Base-by-base conservation (phyloP, 2,113 vertebrate species). In the Triplophysa rosa region DNA sequence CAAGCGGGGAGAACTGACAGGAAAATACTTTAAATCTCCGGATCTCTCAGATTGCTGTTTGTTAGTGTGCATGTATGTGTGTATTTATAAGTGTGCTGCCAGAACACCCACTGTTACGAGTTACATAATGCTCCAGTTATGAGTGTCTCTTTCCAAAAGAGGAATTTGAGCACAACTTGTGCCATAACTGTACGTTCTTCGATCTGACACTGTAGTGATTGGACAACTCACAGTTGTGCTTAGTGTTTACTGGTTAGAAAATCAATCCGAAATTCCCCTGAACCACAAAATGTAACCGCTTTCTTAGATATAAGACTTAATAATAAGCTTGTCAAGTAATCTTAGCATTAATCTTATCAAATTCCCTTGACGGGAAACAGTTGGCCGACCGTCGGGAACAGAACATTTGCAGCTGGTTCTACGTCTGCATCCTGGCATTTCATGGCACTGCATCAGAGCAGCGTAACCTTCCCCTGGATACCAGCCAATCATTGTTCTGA, bases 401-500 rank as follows among this genome's bases (percentile, higher is more conserved):
- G 16, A 47, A 14, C 24, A 56, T 42, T 58, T 67, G 8, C 19
- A 59, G 9, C 21, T 59, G 69, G 33, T n/a, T 70, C 33, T 65
- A 21, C 24, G n/a, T 71, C 37, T 26, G 68, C 52, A 29, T 40
- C 78, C 71, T 17, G 61, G 54, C 70, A 24, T 59, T 72, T 72
- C 2, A 37, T 58, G n/a, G 69, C 4, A 7, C 26, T 40, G 24
- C 49, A 65, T 45, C 61, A 79, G 77, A 79, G 2, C 56, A 58
- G 49, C 17, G 2, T 40, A 73, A 80, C 61, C 11, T 42, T 66
- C 49, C 49, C 58, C 58, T 69, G 66, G 54, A 68, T 62, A 62
- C 11, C 10, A 17, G 54, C 66, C 66, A 47, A 76, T 45, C 54
- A 49, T 49, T 69, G 66, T 70, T 63, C 62, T 37, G 45, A 75